Evolutionary conservation across 2,888 invertebrate species (phyloP), one percentile per base, ranked within the genome.

Genomic region (Atrina japonica): DNA sequence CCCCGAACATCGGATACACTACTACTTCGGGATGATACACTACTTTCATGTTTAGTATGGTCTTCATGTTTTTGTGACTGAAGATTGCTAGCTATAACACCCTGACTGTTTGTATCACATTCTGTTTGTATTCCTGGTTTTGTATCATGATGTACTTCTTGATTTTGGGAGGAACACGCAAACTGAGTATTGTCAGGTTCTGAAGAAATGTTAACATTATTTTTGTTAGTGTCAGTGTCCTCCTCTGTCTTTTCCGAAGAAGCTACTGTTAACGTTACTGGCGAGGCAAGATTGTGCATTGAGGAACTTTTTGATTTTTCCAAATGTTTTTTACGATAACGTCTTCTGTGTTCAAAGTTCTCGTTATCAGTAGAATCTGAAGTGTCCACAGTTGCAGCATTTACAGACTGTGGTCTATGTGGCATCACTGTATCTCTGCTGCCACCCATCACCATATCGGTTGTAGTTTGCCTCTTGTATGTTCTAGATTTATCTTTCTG

Each of bases 311-410:
- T 87, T n/a, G 75, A 71, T 68, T 79, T 78, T 59, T 88, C 86
- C 25, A 84, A 73, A 66, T 81, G 80, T 53, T 82, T 83, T 52
- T 81, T 83, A 58, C 79, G 78, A 50, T 80, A 78, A 18, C 79
- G 73, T 52, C 83, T 65, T 49, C 78, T 77, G 50, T 80, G 78
- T 45, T 78, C 81, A 35, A 75, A 75, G 30, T 72, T 72, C 70
- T 88, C 88, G 27, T 78, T 82, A 70, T 88, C 88, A 7, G 86
- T 83, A 2, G 85, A 86, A 66, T 87, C 86, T n/a, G 86, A 86
- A 2, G 84, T 83, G 35, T 84, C 82, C 30, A 52, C 23, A 27
- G 64, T 61, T 35, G 23, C 21, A 18, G 55, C 72, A 65, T 72
- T 53, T n/a, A 61, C 66, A 35, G 77, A 75, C 49, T 67, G 56